Evolutionary conservation across 2,113 vertebrate genomes (phyloP).

Genomic region (Micromys minutus): DNA sequence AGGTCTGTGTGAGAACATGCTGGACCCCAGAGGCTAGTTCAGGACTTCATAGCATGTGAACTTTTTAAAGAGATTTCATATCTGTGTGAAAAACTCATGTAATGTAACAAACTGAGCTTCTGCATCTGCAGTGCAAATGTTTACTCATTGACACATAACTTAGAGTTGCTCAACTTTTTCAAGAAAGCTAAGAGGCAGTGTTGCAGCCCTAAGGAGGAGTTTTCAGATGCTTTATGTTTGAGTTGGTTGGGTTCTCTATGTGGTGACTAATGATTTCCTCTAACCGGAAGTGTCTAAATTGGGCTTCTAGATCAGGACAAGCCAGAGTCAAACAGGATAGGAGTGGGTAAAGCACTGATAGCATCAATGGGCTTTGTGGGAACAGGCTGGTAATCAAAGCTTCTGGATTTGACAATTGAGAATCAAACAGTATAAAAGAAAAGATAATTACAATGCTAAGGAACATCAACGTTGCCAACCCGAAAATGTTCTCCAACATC

Average conservation of each 20-base stretch:
- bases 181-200: background rate
- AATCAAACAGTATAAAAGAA: background rate
- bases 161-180: background rate
- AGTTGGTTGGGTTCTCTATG: slow-evolving; percentile 7
- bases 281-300: background rate
- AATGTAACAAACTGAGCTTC: background rate
- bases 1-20: background rate
- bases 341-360: background rate
- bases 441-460: background rate
- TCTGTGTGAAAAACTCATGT: background rate
- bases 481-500: background rate
- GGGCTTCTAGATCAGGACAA: background rate
- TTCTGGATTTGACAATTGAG: background rate
- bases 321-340: background rate
- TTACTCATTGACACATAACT: background rate
- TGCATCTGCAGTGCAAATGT: background rate
- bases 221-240: background rate
- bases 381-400: background rate
- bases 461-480: background rate
- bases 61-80: background rate
- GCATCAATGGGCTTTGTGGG: background rate
- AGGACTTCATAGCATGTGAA: background rate
- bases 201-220: background rate
- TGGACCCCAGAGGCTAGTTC: background rate
- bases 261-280: background rate